Evolutionary conservation across 30 jellyfish, hydroid and myxozoan species (phyloP), one percentile per base, ranked within the genome.

Genomic region (Cassiopea andromeda): DNA sequence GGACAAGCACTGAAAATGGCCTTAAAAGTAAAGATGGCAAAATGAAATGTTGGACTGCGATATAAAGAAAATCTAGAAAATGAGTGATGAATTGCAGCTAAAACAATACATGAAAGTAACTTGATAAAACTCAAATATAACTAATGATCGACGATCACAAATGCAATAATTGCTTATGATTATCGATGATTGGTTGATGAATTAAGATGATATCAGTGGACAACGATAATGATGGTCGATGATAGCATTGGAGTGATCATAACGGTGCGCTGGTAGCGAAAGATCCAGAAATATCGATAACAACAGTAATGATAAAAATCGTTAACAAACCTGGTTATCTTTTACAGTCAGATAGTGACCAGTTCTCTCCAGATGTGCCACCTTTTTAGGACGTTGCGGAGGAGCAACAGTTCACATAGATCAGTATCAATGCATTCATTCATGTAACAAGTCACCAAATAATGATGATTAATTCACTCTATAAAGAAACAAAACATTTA

Each of bases 281-380:
- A 48, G 49, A 27, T 27, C 38, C 54, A 46, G 9, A 12, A 46
- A 46, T 8, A 15, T 3, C 54, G 60, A 18, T 9, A 19, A 46
- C 54, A 48, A 16, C 43, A 78, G 80, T 6, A 64, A 61, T 46
- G 43, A 17, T 0, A 50, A 43, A 12, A 17, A 70, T 1, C 49
- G 27, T 10, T 7, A 43, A 49, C 81, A 49, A 44, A 97, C 99
- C 97, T 97, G 99, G 83, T 93, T 93, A 85, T 97, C 99, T 87
- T 97, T 97, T 66, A 83, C 98, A 47, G 99, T 97, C 77, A 93
- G 92, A 69, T 97, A 97, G 87, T 97, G 98, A 16, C 98, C 98
- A 90, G 97, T 85, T 90, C 98, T 90, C 89, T 97, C 99, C 97
- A 97, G 82, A 87, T 97, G 98, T 71, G 99, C 99, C 95, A 97